Base-by-base conservation (phyloP, 1,140 invertebrate genomes). In the Drosophila arizonae region DNA sequence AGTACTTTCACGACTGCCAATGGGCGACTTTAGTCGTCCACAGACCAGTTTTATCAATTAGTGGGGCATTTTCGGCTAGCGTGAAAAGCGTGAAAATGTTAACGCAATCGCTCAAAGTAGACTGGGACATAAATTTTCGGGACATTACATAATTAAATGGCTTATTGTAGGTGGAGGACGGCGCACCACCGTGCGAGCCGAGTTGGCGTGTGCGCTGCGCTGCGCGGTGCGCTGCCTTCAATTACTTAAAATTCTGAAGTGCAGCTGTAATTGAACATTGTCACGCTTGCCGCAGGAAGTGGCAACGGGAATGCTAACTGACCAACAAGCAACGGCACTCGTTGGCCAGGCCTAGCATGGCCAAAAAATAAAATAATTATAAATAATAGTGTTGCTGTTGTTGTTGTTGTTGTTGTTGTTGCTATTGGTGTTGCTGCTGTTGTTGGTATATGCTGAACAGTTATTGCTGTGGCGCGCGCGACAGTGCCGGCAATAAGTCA, bases 161-260 rank as follows among this genome's bases (percentile, higher is more conserved):
- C 24, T 28, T 62, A 55, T 43, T 60, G 56, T n/a, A 24, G 39
- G 39, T 11, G 4, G 6, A 2, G 11, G 21, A 0, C 21, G 21
- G 21, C 21, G 21, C 21, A 8, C 15, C 41, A 1, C n/a, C 13
- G n/a, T n/a, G n/a, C 51, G n/a, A n/a, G 21, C 72, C 43, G 64
- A 77, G 81, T 81, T 85, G 72, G 81, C 79, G 76, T 87, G 81
- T 8, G 43, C 43, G 43, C 33, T 72, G 64, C 61, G 60, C 45
- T 52, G 50, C 24, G 57, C 36, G 21, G 30, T 51, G 76, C 36
- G 21, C 36, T 51, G 76, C 58, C 82, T 87, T 86, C 81, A 87
- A 87, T 87, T 87, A 87, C 82, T 87, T 87, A 87, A 87, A 87
- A 87, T 87, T 87, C 82, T 87, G 76, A 87, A 87, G 77, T 86